Evolutionary conservation across 2,888 invertebrate genomes (phyloP), one percentile per base, ranked within the genome.

Genomic region (Acleris holmiana): DNA sequence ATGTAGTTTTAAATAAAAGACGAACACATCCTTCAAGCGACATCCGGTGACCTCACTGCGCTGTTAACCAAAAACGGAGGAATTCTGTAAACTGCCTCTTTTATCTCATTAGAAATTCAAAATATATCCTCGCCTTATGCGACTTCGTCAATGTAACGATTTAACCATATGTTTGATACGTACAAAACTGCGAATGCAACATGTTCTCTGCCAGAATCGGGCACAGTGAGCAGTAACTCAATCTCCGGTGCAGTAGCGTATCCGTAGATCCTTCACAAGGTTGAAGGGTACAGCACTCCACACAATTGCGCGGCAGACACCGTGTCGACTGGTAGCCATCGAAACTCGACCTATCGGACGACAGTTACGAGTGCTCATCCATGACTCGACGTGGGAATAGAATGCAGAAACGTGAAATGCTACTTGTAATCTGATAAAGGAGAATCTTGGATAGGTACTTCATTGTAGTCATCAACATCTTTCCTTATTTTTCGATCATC

Each of bases 241-340:
- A 87, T 88, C 84, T 86, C 84, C 82, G 82, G 79, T 74, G 74
- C 73, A 79, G 70, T 74, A 71, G 74, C 76, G 78, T 76, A 77
- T 78, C 77, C 76, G 76, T 76, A 76, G 77, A 76, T 76, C 77
- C 78, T 78, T 78, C 78, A 80, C 76, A 78, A 81, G 80, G 79
- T 71, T 76, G 73, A 71, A 73, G 72, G 55, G 48, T 64, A 67
- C 61, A 40, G 67, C 48, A 61, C 79, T 80, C 74, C 69, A 73
- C 72, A 78, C 80, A 80, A 80, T 77, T 76, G 78, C 73, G 73
- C 74, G 71, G 73, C 74, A 78, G 76, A 70, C 73, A 74, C 76
- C 77, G 76, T 75, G 77, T 77, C 73, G 74, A 70, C 71, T 69
- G 73, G 73, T 70, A 71, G 77, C 71, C 78, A 78, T 76, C 74